Base-by-base conservation (phyloP, 1,140 invertebrate genomes). In the Heliconius hewitsoni region DNA sequence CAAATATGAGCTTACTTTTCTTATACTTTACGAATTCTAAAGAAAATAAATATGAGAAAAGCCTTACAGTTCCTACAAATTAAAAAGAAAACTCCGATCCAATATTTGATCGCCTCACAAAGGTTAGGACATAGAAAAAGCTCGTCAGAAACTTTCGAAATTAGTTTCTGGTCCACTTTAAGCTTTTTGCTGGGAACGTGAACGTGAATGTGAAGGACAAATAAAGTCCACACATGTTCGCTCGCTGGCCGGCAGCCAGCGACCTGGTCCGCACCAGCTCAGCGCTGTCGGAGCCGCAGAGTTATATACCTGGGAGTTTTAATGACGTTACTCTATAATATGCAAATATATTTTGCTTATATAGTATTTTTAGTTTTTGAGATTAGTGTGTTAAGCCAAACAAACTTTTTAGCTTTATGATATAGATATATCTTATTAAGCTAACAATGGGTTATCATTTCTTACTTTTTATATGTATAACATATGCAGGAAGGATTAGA, bases 61-160 rank as follows among this genome's bases (percentile, higher is more conserved):
- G 4, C 2, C 55, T 55, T 57, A 57, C n/a, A 57, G 8, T 57
- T 57, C 8, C 1, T n/a, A 57, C n/a, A 57, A n/a, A n/a, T 57
- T 9, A 11, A 66, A 66, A 66, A 46, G 42, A 66, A 66, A 66
- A 23, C 60, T 66, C 13, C 13, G 23, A 27, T 27, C 23, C 60
- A 27, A 66, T 66, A 66, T 66, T 66, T 66, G 60, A 66, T 66
- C 60, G 60, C 11, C 8, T 66, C 60, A 66, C 60, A 66, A 66
- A 66, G 60, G 27, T 13, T 11, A 66, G 23, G 60, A 30, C 23
- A 66, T 30, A 16, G 60, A 66, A 66, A 66, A 66, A 66, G 60
- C 60, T 66, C 23, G 60, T 66, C 60, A 66, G 60, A 30, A 66
- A 66, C 60, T 66, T 66, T 66, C 60, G 23, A 66, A 66, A 66